Conservation (phyloP, 2,888 invertebrate species). For the Thumatha senex region DNA sequence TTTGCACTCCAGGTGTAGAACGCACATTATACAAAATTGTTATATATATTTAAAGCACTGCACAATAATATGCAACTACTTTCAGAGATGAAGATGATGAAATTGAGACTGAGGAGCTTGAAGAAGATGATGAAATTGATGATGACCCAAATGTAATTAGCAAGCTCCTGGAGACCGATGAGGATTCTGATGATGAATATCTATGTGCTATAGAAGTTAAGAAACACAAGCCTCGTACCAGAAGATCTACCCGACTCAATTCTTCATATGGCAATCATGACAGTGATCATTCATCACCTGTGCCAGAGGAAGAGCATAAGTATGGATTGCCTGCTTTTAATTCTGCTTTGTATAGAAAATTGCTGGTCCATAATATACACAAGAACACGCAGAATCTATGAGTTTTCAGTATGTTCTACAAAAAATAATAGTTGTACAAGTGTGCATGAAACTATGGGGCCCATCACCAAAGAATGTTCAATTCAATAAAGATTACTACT, state of each 20-base stretch:
- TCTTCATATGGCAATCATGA: conserved; percentile 49
- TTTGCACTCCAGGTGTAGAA: no score
- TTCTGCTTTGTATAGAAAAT: no score
- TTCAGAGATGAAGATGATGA: conserved; percentile 26
- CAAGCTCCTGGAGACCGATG: conserved; percentile 68
- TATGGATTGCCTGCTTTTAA: conserved; percentile 25
- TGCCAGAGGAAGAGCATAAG: conserved; percentile 48
- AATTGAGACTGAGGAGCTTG: conserved; percentile 35
- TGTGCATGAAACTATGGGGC: no score
- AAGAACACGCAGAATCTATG: no score
- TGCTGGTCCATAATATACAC: no score
- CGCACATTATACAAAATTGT: no score
- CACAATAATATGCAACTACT: not conserved
- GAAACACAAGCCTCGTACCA: conserved; percentile 45
- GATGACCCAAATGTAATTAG: conserved; percentile 72
- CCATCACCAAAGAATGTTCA: no score
- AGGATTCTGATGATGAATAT: conserved; percentile 62
- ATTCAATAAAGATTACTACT: no score
- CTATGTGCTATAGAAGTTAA: conserved; percentile 46
- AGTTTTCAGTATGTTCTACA: no score
- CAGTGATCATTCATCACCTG: conserved; percentile 41
- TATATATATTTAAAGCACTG: no score
- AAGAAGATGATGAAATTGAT: conserved; percentile 59
- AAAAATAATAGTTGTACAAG: no score
- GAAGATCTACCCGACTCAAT: conserved; percentile 52